Base-by-base conservation (phyloP, 53 echinoderm and acorn worm species). In the Luidia sarsii region DNA sequence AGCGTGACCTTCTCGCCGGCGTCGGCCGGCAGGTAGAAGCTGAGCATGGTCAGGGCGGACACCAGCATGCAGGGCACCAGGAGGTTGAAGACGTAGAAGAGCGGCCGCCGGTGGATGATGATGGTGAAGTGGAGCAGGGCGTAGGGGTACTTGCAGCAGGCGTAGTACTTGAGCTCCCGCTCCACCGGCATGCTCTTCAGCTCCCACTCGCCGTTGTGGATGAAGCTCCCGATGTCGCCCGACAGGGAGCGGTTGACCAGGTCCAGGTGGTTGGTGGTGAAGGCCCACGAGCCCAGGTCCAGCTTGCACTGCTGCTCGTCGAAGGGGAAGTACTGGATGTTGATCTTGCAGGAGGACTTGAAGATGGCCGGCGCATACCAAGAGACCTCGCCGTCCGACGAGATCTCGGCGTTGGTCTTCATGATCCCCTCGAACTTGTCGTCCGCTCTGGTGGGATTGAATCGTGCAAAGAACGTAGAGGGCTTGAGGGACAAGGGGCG, bases 321-420 rank as follows among this genome's bases (percentile, higher is more conserved):
- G 72, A 95, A 91, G 45, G 92, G 95, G 38, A 95, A 95, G 71
- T 72, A 95, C 49, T 80, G 69, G 50, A 95, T 95, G 88, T 92
- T 83, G 43, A 95, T 75, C 69, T 85, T 92, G 74, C 95, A 95
- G 24, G 95, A 92, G 57, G 92, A 92, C 54, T 91, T 92, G 81
- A 92, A 95, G 48, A 95, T 90, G 30, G 92, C 95, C 13, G 95
- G 95, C 0, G 92, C 95, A 57, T 85, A 80, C 95, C 95, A 95
- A 6, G 92, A 80, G 7, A 95, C 95, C 7, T 11, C 10, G 1
- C 95, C 95, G 63, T 85, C 54, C 41, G 65, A 60, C 1, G 59
- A 20, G 18, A 95, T 91, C 38, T 89, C 90, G 7, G 89, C 95
- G 21, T 95, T 92, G 32, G 95, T 95, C 52, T 95, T 92, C 91